Evolutionary conservation across 2,797 vertebrate species (phyloP).

Genomic region (Coreius guichenoti): DNA sequence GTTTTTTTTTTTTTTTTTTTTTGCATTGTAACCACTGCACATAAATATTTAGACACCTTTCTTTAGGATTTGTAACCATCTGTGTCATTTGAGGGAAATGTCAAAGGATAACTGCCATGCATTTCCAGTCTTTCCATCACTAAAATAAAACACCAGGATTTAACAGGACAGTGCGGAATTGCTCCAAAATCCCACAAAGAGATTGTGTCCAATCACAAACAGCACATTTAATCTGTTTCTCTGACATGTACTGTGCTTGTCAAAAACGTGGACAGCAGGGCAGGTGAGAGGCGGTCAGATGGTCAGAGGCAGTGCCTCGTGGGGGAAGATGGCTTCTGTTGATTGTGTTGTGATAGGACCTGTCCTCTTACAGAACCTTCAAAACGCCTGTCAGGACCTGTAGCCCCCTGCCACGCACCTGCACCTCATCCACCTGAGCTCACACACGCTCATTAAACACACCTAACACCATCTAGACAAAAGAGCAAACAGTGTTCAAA

Average conservation of each 20-base stretch:
- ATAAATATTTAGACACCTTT: neutral
- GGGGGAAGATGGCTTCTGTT: conserved; percentile 18
- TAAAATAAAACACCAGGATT: conserved; percentile 12
- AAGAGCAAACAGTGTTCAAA: neutral
- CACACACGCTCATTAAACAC: neutral
- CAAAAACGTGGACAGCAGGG: neutral
- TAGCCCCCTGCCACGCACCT: conserved; percentile 11
- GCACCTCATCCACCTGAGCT: conserved; percentile 1
- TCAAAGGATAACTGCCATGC: neutral
- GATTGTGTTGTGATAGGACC: conserved; percentile 44
- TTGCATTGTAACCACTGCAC: neutral
- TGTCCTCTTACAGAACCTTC: conserved; percentile 24
- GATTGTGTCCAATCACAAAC: neutral
- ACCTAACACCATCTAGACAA: neutral
- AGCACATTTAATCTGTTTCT: conserved; percentile 6
- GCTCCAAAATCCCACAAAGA: conserved; percentile 18
- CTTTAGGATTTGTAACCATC: neutral
- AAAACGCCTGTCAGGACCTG: conserved; percentile 34
- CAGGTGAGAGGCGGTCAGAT: conserved; percentile 37
- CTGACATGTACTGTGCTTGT: conserved; percentile 10
- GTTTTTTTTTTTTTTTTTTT: too few species aligned
- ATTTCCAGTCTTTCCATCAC: conserved; percentile 18
- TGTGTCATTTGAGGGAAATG: neutral
- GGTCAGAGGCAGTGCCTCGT: neutral
- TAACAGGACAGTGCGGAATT: neutral